A percentile compares a stretch with the other conserved stretches of the same genome.
phyloP scores from a whole-genome alignment of 2,888 invertebrate genomes.

The Folsomia manolachei region DNA sequence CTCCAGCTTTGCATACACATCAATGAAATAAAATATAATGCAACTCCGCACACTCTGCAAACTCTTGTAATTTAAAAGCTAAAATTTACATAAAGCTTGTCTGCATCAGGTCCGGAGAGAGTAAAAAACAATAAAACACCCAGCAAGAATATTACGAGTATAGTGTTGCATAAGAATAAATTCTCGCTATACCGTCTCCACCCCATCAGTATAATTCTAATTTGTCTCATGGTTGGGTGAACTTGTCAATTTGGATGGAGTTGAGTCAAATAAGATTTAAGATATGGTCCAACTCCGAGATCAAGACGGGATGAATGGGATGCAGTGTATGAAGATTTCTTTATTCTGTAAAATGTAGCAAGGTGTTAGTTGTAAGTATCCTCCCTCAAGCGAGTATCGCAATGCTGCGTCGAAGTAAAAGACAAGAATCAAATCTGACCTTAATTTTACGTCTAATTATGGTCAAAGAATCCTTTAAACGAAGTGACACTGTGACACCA shows the following conservation, averaged over 20 bases:
- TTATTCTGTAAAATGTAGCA: too few species aligned
- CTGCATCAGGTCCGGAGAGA: background rate
- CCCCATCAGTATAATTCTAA: slow-evolving; percentile 14
- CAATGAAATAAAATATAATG: too few species aligned
- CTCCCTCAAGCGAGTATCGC: too few species aligned
- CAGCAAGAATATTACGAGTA: background rate
- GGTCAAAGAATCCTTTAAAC: background rate
- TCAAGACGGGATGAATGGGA: too few species aligned
- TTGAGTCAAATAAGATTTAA: too few species aligned
- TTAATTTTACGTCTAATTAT: background rate
- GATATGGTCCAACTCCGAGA: too few species aligned
- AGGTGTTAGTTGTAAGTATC: too few species aligned
- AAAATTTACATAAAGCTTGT: slow-evolving; percentile 1
- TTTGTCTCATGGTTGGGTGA: slow-evolving; percentile 22
- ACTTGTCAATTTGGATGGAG: slow-evolving; percentile 20
- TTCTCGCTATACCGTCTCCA: slow-evolving; percentile 7
- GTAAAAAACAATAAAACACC: slow-evolving; percentile 4
- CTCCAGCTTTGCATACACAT: too few species aligned
- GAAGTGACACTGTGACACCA: background rate
- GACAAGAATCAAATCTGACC: background rate
- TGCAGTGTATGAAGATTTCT: too few species aligned
- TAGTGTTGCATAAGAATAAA: background rate
- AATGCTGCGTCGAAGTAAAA: too few species aligned
- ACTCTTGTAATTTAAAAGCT: background rate
- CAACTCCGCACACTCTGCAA: too few species aligned